A percentile compares a stretch with the other conserved stretches of the same genome.
Conservation (phyloP, 1,140 invertebrate species). For the Grapholita molesta region DNA sequence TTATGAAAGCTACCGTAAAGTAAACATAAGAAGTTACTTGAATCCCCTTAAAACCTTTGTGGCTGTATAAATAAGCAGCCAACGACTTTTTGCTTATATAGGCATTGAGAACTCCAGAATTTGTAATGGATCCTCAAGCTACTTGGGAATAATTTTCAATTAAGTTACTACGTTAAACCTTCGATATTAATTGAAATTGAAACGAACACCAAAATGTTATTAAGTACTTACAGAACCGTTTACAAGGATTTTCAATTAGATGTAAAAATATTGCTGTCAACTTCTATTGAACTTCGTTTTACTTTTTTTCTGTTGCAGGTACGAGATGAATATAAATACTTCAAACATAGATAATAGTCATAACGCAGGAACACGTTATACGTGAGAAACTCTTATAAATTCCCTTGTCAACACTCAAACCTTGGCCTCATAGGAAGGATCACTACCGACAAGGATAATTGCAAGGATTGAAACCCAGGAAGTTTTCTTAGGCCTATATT, state of each 20-base stretch:
- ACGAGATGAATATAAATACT: no score
- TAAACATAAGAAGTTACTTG: neutral
- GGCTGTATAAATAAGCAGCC: neutral
- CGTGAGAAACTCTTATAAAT: no score
- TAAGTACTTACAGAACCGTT: neutral
- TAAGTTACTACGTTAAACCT: neutral
- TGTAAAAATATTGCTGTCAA: no score
- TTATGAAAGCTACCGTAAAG: neutral
- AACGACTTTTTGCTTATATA: neutral
- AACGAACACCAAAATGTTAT: neutral
- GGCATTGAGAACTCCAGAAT: neutral
- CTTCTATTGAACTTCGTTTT: no score
- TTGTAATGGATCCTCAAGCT: conserved; percentile 1
- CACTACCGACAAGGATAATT: no score
- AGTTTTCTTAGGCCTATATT: no score
- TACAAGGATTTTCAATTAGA: conserved; percentile 1
- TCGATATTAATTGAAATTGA: conserved; percentile 6
- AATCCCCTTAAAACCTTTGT: neutral
- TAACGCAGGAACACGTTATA: no score
- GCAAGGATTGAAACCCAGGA: no score
- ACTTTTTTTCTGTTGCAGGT: no score
- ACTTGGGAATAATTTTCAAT: conserved; percentile 1
- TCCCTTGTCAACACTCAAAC: no score
- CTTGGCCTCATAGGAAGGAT: no score
- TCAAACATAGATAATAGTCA: no score